Evolutionary conservation across 92 coral and sea anemone genomes (phyloP).

Genomic region (Epizoanthus scotinus): DNA sequence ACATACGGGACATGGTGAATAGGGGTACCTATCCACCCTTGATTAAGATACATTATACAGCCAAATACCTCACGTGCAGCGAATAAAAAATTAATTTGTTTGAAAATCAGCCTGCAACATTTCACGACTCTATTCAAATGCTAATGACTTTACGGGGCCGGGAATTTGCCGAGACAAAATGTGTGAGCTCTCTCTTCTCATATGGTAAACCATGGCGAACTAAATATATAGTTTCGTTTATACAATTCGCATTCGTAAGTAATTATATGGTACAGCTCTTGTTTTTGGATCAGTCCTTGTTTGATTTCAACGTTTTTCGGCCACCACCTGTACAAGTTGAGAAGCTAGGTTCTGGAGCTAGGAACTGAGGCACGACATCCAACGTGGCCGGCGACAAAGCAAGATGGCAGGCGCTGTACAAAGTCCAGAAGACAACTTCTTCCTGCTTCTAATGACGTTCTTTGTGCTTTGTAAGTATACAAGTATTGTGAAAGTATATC

Average conservation of each 20-base stretch:
- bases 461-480: conserved; percentile 36
- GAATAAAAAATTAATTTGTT: no score
- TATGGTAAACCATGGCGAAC: neutral
- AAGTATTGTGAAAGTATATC: neutral
- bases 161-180: no score
- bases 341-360: neutral
- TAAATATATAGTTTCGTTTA: neutral
- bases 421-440: neutral
- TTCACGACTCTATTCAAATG: no score
- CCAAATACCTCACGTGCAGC: no score
- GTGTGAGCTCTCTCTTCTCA: neutral
- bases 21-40: no score
- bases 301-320: neutral
- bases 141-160: neutral
- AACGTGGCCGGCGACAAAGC: neutral
- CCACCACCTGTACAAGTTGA: neutral
- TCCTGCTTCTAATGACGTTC: conserved; percentile 8
- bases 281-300: neutral
- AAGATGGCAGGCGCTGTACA: conserved; percentile 1
- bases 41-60: no score
- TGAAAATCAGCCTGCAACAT: no score
- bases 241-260: neutral
- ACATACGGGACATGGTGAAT: no score
- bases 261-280: neutral
- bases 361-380: neutral